Percentiles rank a stretch among this genome's conserved stretches.
Conservation (phyloP, 30 jellyfish, hydroid and myxozoan species). For the Pseudorhiza aurosa region DNA sequence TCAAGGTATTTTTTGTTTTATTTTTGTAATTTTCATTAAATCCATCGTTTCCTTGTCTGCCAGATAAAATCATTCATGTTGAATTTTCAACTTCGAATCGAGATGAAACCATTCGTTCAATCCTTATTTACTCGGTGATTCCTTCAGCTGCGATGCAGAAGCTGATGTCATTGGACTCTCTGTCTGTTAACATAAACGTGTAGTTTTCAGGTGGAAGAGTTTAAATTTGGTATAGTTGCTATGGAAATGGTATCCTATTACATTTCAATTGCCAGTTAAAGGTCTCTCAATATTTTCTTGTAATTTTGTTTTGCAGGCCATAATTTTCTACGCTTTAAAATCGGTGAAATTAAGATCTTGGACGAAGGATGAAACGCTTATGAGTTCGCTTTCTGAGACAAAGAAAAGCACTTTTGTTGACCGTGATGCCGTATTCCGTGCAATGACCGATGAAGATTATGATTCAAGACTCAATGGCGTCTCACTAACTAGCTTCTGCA, state of each 20-base stretch:
- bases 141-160: too few species aligned
- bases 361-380: slow-evolving; percentile 71
- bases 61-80: too few species aligned
- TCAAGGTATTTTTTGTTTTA: slow-evolving; percentile 49
- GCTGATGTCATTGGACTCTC: too few species aligned
- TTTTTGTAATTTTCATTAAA: neutral
- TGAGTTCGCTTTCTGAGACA: slow-evolving; percentile 77
- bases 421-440: slow-evolving; percentile 89
- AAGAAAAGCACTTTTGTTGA: slow-evolving; percentile 73
- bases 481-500: slow-evolving; percentile 67
- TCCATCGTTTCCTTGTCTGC: neutral
- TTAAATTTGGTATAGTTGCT: too few species aligned
- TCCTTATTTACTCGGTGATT: too few species aligned
- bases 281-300: too few species aligned
- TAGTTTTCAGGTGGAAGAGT: too few species aligned
- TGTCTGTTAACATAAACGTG: too few species aligned
- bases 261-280: too few species aligned
- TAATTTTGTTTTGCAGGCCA: slow-evolving; percentile 45
- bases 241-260: too few species aligned
- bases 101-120: too few species aligned
- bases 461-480: slow-evolving; percentile 87
- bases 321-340: slow-evolving; percentile 74
- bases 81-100: too few species aligned
- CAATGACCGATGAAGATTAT: slow-evolving; percentile 92
- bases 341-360: slow-evolving; percentile 60